Evolutionary conservation across 30 jellyfish, hydroid and myxozoan species (phyloP).

Genomic region (Chironex yamaguchii): DNA sequence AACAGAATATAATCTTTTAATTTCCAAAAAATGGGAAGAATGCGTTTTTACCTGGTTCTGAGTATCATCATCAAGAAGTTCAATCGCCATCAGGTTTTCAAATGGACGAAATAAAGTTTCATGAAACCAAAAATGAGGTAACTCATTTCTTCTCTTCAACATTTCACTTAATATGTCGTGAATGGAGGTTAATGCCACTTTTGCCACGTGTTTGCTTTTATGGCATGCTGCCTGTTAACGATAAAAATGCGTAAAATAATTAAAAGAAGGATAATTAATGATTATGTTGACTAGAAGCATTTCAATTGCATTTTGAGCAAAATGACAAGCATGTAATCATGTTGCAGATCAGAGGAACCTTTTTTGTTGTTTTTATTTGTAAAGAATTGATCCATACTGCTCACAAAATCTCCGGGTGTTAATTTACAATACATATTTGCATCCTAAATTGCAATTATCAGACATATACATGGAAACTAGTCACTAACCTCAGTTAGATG

Average conservation of each 20-base stretch:
- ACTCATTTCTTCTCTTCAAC: slow-evolving; percentile 85
- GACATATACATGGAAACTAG: neutral
- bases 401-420: too few relatives aligned
- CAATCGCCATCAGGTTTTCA: slow-evolving; percentile 82
- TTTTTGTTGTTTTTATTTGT: too few relatives aligned
- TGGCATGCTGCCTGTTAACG: slow-evolving; percentile 86
- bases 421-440: too few relatives aligned
- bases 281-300: too few relatives aligned
- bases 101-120: slow-evolving; percentile 91
- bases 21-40: neutral
- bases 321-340: too few relatives aligned
- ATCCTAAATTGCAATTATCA: neutral
- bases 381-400: too few relatives aligned
- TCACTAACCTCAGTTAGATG: slow-evolving; percentile 90
- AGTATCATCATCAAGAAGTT: slow-evolving; percentile 86
- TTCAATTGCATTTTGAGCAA: too few relatives aligned
- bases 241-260: too few relatives aligned
- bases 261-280: too few relatives aligned
- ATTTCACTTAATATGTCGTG: slow-evolving; percentile 95
- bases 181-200: slow-evolving; percentile 95
- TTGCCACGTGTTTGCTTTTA: slow-evolving; percentile 92
- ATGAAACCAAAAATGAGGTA: slow-evolving; percentile 96
- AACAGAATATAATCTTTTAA: too few relatives aligned
- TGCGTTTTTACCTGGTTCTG: slow-evolving; percentile 86
- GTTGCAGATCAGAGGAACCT: too few relatives aligned